Conservation (phyloP, 2,113 vertebrate species). For the Ptychochromis oligacanthus region DNA sequence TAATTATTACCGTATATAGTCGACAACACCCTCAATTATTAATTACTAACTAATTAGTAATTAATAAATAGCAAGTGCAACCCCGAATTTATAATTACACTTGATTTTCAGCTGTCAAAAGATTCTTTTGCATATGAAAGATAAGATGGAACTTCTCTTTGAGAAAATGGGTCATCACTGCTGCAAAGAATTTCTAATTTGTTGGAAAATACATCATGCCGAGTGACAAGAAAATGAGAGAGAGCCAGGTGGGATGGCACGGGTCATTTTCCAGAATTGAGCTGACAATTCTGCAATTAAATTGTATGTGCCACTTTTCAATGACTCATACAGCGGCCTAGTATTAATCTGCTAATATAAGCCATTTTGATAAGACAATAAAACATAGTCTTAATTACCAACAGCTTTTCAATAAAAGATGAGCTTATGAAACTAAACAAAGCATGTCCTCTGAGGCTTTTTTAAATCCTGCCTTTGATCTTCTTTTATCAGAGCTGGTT, state of each 20-base stretch:
- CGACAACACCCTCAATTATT: conserved; percentile 22
- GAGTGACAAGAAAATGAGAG: conserved; percentile 36
- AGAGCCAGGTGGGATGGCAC: conserved; percentile 11
- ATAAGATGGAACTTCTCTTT: conserved; percentile 41
- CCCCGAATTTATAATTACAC: conserved; percentile 32
- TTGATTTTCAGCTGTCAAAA: conserved; percentile 30
- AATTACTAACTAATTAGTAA: conserved; percentile 30
- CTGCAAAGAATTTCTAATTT: conserved; percentile 47
- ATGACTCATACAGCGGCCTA: conserved; percentile 23
- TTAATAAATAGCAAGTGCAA: conserved; percentile 20
- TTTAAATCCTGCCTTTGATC: conserved; percentile 68
- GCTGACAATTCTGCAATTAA: conserved; percentile 20
- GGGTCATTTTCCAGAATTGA: conserved; percentile 26
- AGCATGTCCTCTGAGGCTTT: conserved; percentile 61
- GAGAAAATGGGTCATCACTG: conserved; percentile 45
- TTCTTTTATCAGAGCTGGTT: conserved; percentile 45
- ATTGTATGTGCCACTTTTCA: conserved; percentile 19
- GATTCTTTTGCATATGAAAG: conserved; percentile 22
- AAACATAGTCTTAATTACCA: conserved; percentile 61
- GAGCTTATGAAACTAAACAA: conserved; percentile 70
- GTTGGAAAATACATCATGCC: conserved; percentile 35
- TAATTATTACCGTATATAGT: conserved; percentile 10
- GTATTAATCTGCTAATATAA: conserved; percentile 57
- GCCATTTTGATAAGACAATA: conserved; percentile 63
- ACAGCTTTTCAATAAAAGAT: conserved; percentile 71